Evolutionary conservation across 1,140 invertebrate genomes (phyloP), one percentile per base, ranked within the genome.

Genomic region (Ceratosolen fusciceps): DNA sequence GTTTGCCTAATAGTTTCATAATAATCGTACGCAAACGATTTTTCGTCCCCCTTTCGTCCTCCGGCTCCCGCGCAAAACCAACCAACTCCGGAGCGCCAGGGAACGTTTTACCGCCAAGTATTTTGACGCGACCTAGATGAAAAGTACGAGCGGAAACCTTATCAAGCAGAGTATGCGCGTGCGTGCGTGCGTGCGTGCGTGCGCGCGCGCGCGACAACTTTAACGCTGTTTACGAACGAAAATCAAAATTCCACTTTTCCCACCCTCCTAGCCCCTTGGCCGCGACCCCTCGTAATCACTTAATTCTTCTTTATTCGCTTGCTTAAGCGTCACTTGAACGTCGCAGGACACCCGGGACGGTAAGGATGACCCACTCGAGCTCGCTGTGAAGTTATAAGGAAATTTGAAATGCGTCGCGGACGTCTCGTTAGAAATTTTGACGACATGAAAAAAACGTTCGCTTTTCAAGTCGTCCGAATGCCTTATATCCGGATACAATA

Each of bases 401-500:
- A 52, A 29, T 52, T 8, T 52, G 16, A 49, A 54, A 31, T 71
- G 3, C 12, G 7, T 21, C 14, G 26, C 52, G 54, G 26, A 71
- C 39, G 0, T 29, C 31, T 31, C 21, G n/a, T n/a, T n/a, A 12
- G 39, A 54, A 54, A 19, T 43, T 24, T 77, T 70, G 56, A 58
- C 29, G 9, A 58, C n/a, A 43, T 68, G n/a, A 70, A 68, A 37
- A 37, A 77, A 70, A 70, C 26, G 65, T 56, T 56, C 21, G 16
- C 49, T 67, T 14, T 52, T 65, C 31, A n/a, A 39, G 21, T 62
- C 29, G 26, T 72, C n/a, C n/a, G 58, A 78, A 70, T 78, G 56
- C 77, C 77, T 72, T 78, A 37, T 24, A 47, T 3, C 62, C 19
- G 26, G 12, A 78, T 39, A 72, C 39, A 71, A 65, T 78, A 78